phyloP scores from a whole-genome alignment of 2,113 vertebrate species.

The Nothoprocta pentlandii region DNA sequence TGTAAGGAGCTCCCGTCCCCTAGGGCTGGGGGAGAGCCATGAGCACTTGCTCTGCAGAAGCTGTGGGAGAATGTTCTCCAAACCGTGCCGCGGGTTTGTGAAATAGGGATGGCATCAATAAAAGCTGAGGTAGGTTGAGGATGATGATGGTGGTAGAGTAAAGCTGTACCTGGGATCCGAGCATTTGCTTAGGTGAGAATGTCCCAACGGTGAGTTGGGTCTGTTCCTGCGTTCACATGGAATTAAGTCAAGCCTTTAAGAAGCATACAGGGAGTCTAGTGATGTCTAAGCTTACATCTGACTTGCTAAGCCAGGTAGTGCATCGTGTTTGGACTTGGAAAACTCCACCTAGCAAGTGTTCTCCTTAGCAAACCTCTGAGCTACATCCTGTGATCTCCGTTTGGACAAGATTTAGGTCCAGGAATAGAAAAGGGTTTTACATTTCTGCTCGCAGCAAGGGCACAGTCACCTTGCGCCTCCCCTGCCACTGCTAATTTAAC shows the following conservation, averaged over 20 bases:
- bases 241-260: not conserved
- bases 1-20: not conserved
- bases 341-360: not conserved
- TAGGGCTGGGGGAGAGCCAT: accelerated
- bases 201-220: not conserved
- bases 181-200: not conserved
- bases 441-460: not conserved
- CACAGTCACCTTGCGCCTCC: not conserved
- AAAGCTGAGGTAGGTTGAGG: no score
- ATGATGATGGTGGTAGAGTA: not conserved
- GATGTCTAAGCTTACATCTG: not conserved
- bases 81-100: not conserved
- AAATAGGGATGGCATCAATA: accelerated
- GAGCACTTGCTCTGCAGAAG: not conserved
- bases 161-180: no score
- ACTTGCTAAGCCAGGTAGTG: not conserved
- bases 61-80: not conserved
- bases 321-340: not conserved
- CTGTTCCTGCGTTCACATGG: not conserved
- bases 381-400: not conserved
- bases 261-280: not conserved
- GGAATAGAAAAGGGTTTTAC: not conserved
- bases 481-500: not conserved
- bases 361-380: not conserved
- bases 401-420: not conserved